Conservation (phyloP, 2,888 invertebrate species). For the Drosophila subsilvestris region DNA sequence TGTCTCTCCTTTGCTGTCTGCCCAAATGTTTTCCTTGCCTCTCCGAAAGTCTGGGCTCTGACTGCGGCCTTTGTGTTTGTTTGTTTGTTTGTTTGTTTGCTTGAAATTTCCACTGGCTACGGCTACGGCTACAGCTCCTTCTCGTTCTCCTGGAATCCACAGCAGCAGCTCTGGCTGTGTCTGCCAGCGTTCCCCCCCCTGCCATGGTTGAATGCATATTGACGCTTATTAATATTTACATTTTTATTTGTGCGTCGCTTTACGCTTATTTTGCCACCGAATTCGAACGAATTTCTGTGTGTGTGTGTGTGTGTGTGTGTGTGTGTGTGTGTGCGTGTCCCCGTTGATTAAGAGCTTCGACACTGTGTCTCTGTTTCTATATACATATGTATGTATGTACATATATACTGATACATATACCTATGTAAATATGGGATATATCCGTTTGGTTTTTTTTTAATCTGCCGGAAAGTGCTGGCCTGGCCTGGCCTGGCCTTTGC, state of each 20-base stretch:
- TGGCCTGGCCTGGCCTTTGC: slow-evolving; percentile 2
- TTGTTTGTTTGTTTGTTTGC: slow-evolving; percentile 63
- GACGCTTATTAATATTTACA: slow-evolving; percentile 81
- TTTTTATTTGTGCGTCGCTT: slow-evolving; percentile 71
- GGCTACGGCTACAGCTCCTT: slow-evolving; percentile 1
- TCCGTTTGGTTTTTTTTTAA: slow-evolving; percentile 2
- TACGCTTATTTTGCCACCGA: slow-evolving; percentile 34
- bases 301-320: too few species aligned
- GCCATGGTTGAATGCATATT: slow-evolving; percentile 68
- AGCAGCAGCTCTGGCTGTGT: background rate
- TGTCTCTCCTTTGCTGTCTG: background rate
- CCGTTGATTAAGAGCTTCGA: slow-evolving; percentile 69
- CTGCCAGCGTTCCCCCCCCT: slow-evolving; percentile 1
- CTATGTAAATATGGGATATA: background rate
- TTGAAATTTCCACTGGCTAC: slow-evolving; percentile 47
- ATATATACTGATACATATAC: background rate
- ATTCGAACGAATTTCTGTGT: slow-evolving; percentile 7
- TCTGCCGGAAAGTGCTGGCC: background rate
- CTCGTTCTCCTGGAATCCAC: too few species aligned
- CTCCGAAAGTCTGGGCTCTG: slow-evolving; percentile 10
- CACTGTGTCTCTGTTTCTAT: slow-evolving; percentile 14
- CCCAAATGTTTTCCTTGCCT: background rate
- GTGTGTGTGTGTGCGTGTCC: background rate
- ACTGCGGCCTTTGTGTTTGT: slow-evolving; percentile 28
- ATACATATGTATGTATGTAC: background rate